Base-by-base conservation (phyloP, 2,888 invertebrate genomes). In the Rutpela maculata region DNA sequence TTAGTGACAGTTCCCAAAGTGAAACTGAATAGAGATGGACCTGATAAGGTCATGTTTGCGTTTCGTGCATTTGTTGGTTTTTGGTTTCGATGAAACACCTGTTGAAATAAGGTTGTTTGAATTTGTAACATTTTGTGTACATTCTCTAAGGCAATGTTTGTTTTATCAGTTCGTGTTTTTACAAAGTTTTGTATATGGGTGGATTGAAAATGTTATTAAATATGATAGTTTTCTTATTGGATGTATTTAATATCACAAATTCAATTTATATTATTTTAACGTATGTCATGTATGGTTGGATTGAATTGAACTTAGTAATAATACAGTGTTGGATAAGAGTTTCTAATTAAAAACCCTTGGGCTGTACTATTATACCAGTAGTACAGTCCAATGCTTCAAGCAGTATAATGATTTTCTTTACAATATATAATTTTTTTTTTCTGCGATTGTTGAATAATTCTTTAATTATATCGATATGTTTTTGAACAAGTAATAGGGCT, bases 21-120 rank as follows among this genome's bases (percentile, higher is more conserved):
- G 65, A 56, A 18, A 11, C 55, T 75, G 63, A 82, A 79, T 77
- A 71, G 75, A 80, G 82, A 81, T 84, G 77, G 60, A 59, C 59
- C 74, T 68, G 84, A 84, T 84, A 84, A 83, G 80, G 76, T 76
- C 75, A 74, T 84, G 81, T 84, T 84, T 84, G 84, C 78, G 73
- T 80, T 79, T 73, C 76, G 79, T 67, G 78, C 75, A 70, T 74
- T 78, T 78, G 79, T 79, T 80, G 80, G 78, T 81, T 78, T 83
- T 81, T 75, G 80, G 78, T 81, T 82, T 78, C 80, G 11, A 17
- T 26, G 31, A 75, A 75, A 80, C 84, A 84, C 84, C 82, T 84
- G 84, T 84, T 81, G 82, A 75, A 83, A 78, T 70, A 43, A 62
- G 67, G 70, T 76, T 79, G 80, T 75, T 73, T 74, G 74, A 56